Evolutionary conservation across 2,797 vertebrate species (phyloP).

Genomic region (Petrocephalus sullivani): DNA sequence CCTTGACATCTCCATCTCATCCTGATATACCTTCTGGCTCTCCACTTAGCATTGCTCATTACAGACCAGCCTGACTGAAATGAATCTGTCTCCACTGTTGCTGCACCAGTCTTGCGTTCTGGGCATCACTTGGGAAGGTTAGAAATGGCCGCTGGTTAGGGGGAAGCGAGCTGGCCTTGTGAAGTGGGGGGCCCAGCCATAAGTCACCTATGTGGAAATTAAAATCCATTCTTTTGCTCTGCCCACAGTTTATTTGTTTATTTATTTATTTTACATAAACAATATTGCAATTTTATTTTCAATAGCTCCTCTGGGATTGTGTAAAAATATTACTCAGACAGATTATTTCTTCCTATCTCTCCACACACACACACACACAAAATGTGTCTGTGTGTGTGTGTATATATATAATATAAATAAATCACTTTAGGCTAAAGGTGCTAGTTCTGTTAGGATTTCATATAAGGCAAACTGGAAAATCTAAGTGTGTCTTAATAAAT

Average conservation of each 20-base stretch:
- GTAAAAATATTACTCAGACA: constrained; percentile 55
- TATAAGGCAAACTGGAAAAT: neutral
- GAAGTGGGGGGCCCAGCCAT: neutral
- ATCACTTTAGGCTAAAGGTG: neutral
- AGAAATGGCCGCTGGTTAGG: neutral
- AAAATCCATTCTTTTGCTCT: neutral
- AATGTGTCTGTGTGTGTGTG: neutral
- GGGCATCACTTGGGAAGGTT: neutral
- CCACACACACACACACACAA: too few relatives aligned
- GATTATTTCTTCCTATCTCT: neutral
- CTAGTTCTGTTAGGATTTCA: neutral
- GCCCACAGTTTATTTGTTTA: constrained; percentile 13
- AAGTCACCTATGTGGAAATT: neutral
- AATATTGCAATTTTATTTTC: constrained; percentile 43
- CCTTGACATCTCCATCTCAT: constrained; percentile 45
- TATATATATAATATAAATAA: neutral
- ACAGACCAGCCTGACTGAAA: constrained; percentile 29
- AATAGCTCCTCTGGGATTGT: constrained; percentile 54
- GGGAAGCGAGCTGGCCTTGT: neutral
- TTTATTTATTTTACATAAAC: constrained; percentile 43
- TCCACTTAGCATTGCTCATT: neutral
- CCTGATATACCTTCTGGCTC: constrained; percentile 35
- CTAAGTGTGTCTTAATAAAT: neutral
- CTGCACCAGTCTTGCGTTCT: neutral
- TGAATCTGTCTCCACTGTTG: constrained; percentile 24